Base-by-base conservation (phyloP, 2,797 vertebrate genomes). In the Gouania willdenowi region DNA sequence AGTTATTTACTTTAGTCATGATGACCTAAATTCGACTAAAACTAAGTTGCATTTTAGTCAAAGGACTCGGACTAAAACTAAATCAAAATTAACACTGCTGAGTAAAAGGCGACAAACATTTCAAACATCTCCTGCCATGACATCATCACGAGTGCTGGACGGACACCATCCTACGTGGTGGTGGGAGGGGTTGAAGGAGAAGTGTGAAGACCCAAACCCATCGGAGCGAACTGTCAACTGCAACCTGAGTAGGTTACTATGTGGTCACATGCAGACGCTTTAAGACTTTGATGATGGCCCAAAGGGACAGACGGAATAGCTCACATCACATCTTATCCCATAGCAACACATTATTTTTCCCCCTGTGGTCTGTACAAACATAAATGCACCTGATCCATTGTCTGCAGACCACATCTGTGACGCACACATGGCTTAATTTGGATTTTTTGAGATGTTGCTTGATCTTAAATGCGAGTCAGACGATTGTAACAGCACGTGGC, bases 161-260 rank as follows among this genome's bases (percentile, higher is more conserved):
- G 47, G 61, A 55, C 41, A 44, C 55, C 53, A 71, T 34, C 32
- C 4, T n/a, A n/a, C n/a, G n/a, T n/a, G n/a, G 8, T 1, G n/a
- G 2, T 8, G 2, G 4, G 5, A 12, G 27, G 8, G 48, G 53
- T 59, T 79, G 64, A 68, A 68, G 79, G 67, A 63, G 65, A 71
- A 62, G 71, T 39, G 64, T 47, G 64, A 67, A 78, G 72, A 75
- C 41, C 64, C 48, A 17, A 51, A 44, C 55, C n/a, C 44, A 32
- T 34, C 4, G 26, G 66, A 38, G 52, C 53, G 59, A 64, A 66
- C 72, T 58, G 70, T 69, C 62, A 76, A 46, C 49, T 71, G 81
- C 41, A 82, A 84, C 72, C 51, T 3, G 81, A 87, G 83, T 77
- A 82, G 81, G 81, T 80, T 82, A 76, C 43, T 60, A 45, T 36